phyloP scores from a whole-genome alignment of 64 coral and sea anemone genomes.

The Montipora foliosa region DNA sequence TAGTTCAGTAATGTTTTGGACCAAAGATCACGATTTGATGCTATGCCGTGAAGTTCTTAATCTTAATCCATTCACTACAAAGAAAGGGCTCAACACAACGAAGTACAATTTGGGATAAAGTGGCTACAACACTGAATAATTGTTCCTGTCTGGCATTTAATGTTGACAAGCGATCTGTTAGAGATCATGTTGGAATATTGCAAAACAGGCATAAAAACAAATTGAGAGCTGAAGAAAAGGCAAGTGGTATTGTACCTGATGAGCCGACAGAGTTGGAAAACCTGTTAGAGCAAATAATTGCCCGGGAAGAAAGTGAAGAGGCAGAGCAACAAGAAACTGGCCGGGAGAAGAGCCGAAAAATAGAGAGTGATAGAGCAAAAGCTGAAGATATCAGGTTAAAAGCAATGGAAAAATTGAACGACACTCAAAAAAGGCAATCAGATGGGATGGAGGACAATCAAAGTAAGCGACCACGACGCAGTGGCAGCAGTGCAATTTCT shows the following conservation, averaged over 20 bases:
- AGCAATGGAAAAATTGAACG: conserved; percentile 54
- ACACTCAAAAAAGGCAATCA: conserved; percentile 68
- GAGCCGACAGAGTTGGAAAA: conserved; percentile 35
- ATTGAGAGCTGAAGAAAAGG: conserved; percentile 69
- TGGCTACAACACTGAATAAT: conserved; percentile 60
- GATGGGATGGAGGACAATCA: conserved; percentile 54
- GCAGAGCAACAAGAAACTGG: conserved; percentile 42
- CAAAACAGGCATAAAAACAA: conserved; percentile 68
- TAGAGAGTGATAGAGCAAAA: neutral
- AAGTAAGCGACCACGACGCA: conserved; percentile 53
- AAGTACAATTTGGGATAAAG: conserved; percentile 63
- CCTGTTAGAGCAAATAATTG: conserved; percentile 60
- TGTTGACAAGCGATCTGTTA: conserved; percentile 55
- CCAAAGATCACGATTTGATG: conserved; percentile 46
- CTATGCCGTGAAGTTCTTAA: conserved; percentile 55
- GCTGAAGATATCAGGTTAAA: conserved; percentile 22
- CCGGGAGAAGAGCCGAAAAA: conserved; percentile 8
- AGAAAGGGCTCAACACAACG: conserved; percentile 41
- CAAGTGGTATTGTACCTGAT: conserved; percentile 17
- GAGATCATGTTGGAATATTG: conserved; percentile 58
- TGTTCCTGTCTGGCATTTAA: conserved; percentile 56
- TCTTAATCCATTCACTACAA: conserved; percentile 51
- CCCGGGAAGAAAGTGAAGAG: conserved; percentile 54
- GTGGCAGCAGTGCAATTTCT: conserved; percentile 58
- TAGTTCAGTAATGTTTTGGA: conserved; percentile 51